Base-by-base conservation (phyloP, 1,140 invertebrate genomes). In the Phthorimaea operculella region DNA sequence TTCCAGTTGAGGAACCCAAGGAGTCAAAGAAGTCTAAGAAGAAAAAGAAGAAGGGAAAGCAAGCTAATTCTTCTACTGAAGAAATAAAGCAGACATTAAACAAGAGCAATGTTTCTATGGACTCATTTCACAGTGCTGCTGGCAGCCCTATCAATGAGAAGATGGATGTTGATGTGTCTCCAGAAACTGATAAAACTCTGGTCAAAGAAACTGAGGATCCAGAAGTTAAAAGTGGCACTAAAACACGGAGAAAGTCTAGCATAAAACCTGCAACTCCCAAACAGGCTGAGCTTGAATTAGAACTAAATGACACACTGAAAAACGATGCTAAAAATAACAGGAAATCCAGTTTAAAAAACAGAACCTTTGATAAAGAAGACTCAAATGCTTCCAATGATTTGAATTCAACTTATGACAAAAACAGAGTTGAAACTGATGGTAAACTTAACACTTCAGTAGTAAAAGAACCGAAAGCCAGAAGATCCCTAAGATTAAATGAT, bases 121-220 rank as follows among this genome's bases (percentile, higher is more conserved):
- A 80, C 12, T 80, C 80, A 18, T 83, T 74, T 49, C 73, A 81
- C 39, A 80, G 76, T 66, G 78, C 77, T 78, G 72, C 72, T 21
- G 70, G 72, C 66, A 83, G 75, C 65, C 70, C 68, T 49, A 8
- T 42, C 10, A 39, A 17, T 16, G 11, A 47, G 10, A 47, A 39
- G 1, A 50, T 14, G 14, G 34, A 51, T 15, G 15, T 12, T 50
- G 18, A 15, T 28, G 10, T 28, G 15, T 1, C 51, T 36, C 16
- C 51, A 15, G 45, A 52, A 49, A 18, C 28, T 28, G 28, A 59
- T n/a, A 52, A 58, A 51, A 36, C 17, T 28, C 16, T 28, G 1
- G 6, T 10, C 10, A 18, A 12, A 12, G 48, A 50, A 21, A 28
- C 2, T 28, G 2, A 42, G 2, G 21, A n/a, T 44, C 12, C 33